Conservation (phyloP, 2,888 invertebrate species). For the Volucella inanis region DNA sequence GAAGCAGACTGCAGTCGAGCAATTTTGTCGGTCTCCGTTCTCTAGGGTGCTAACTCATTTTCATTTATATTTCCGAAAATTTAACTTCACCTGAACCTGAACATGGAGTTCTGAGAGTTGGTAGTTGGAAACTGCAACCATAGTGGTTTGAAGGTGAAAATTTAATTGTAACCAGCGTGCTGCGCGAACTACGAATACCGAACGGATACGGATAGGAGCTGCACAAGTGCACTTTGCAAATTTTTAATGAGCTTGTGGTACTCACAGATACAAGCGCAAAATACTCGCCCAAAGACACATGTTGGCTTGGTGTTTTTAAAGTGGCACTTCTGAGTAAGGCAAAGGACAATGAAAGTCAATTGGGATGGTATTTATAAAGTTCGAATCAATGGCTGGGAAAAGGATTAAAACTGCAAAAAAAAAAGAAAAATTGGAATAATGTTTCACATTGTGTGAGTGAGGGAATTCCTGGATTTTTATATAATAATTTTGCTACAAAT, state of each 20-base stretch:
- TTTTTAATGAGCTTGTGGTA: slow-evolving; percentile 43
- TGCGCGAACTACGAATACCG: background rate
- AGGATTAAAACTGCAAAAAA: slow-evolving; percentile 20
- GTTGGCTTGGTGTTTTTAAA: background rate
- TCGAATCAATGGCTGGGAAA: slow-evolving; percentile 16
- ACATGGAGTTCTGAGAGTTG: too few relatives aligned
- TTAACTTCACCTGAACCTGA: slow-evolving; percentile 1
- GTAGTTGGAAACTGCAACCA: background rate
- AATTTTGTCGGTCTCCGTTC: background rate
- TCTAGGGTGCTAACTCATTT: background rate
- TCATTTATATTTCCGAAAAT: slow-evolving; percentile 14
- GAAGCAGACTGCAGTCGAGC: background rate
- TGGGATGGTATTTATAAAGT: slow-evolving; percentile 34
- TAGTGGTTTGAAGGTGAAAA: slow-evolving; percentile 34
- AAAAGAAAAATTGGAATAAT: slow-evolving; percentile 18
- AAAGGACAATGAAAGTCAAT: slow-evolving; percentile 26
- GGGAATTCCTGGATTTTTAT: background rate
- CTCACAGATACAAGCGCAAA: background rate
- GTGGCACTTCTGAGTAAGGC: background rate
- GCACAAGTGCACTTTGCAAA: slow-evolving; percentile 10
- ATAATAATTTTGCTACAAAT: background rate
- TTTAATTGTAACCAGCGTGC: slow-evolving; percentile 38
- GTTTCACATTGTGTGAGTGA: slow-evolving; percentile 1
- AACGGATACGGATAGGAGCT: background rate
- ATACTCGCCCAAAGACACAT: slow-evolving; percentile 3